phyloP scores from a whole-genome alignment of 2,797 vertebrate genomes.

The Sphenodon punctatus region DNA sequence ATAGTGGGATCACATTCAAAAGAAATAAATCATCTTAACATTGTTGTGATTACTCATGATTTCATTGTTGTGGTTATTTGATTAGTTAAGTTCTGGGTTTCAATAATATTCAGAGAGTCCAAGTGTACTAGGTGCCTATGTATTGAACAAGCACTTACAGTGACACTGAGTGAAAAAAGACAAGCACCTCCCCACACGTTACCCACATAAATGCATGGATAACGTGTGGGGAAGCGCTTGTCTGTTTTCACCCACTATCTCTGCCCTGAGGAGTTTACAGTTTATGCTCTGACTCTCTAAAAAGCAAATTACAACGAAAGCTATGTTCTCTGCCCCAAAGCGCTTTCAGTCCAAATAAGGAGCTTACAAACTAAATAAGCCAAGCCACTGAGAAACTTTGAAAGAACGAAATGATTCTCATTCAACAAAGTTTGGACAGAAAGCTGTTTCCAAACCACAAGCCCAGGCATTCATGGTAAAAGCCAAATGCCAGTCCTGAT shows the following conservation, averaged over 20 bases:
- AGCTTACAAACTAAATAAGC: neutral
- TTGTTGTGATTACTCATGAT: no score
- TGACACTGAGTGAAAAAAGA: no score
- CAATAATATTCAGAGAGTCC: neutral
- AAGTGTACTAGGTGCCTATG: neutral
- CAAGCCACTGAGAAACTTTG: neutral
- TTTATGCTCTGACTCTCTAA: neutral
- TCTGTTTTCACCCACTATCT: no score
- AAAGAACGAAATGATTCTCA: neutral
- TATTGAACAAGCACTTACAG: neutral
- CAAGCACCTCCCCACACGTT: no score
- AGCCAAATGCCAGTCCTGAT: neutral
- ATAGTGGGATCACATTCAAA: no score
- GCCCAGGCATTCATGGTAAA: neutral
- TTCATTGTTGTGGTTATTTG: neutral
- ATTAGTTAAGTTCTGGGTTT: neutral
- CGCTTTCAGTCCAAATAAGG: neutral
- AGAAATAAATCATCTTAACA: no score
- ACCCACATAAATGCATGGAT: no score
- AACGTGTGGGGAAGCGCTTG: no score
- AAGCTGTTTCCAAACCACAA: neutral
- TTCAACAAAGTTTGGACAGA: neutral
- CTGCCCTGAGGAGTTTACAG: neutral
- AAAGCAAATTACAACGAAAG: neutral
- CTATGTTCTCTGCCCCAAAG: neutral